These are phyloP conservation scores for Odontamblyopus lacepedii DNA, from an alignment of 2,797 vertebrate species.

Conservation along the genomic window DNA sequence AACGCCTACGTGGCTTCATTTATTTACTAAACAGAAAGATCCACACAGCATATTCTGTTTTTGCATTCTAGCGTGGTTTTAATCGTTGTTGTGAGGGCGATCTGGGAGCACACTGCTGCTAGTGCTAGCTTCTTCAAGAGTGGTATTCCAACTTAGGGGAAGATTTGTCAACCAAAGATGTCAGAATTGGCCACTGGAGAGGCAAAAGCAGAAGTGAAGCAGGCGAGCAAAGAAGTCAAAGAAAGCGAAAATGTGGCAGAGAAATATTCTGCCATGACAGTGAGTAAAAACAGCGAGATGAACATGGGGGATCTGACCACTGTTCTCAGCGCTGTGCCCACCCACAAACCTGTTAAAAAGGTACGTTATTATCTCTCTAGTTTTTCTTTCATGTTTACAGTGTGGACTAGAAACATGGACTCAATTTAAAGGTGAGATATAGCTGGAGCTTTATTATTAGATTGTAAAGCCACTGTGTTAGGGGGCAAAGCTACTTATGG, in stretches of 20 bases:
- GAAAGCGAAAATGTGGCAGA: slow-evolving; percentile 81
- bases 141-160: slow-evolving; percentile 20
- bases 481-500: slow-evolving; percentile 2
- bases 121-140: slow-evolving; percentile 22
- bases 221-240: slow-evolving; percentile 79
- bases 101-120: slow-evolving; percentile 21
- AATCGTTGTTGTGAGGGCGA: slow-evolving; percentile 28
- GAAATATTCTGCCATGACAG: slow-evolving; percentile 78
- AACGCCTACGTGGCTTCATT: background rate
- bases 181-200: slow-evolving; percentile 62
- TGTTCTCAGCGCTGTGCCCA: slow-evolving; percentile 70
- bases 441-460: background rate
- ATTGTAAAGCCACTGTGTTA: background rate
- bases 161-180: slow-evolving; percentile 50
- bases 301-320: slow-evolving; percentile 72
- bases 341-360: slow-evolving; percentile 79
- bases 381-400: background rate
- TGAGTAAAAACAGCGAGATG: slow-evolving; percentile 74
- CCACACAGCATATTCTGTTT: background rate
- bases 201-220: slow-evolving; percentile 71
- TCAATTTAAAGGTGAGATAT: background rate
- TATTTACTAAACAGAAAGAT: slow-evolving; percentile 2
- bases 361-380: slow-evolving; percentile 43
- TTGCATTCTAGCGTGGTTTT: background rate
- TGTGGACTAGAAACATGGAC: background rate